Base-by-base conservation (phyloP, 1,140 invertebrate species). In the Heliconius melpomene region DNA sequence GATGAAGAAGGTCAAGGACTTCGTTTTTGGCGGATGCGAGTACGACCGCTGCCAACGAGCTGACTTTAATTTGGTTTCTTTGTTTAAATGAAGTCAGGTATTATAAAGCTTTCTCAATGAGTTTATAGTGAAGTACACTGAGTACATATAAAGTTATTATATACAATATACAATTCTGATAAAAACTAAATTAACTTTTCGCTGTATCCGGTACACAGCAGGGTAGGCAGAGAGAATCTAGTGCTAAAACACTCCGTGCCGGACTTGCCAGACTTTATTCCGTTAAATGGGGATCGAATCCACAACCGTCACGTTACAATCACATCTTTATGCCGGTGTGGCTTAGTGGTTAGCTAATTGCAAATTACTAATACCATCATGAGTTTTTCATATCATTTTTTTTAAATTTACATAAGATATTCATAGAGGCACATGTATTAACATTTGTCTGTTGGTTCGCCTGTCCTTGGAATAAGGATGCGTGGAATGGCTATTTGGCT, bases 391-490 rank as follows among this genome's bases (percentile, higher is more conserved):
- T 26, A 9, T n/a, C 57, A 46, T 79, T 74, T 78, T 82, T 84
- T 83, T 80, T 84, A 84, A 88, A 83, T 83, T 85, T 84, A 72
- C 86, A 91, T 91, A 89, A 88, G 84, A 86, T 91, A 93, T 91
- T 92, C 91, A 91, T 80, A 82, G 85, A 86, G 86, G 88, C 87
- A 74, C 83, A 86, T 85, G 87, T 89, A 93, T 93, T 93, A 92
- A 87, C 90, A 92, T 92, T 90, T 89, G 79, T 86, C 86, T 86
- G 88, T 83, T 84, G 85, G 89, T 88, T 86, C 85, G 85, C 84
- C 57, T 81, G 92, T 90, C 92, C 91, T 93, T 93, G 90, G 87
- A 91, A 93, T 93, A 89, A 93, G 92, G 91, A 93, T 91, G 88
- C 90, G 40, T 75, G 46, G 74, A 79, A 79, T 75, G 13, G 38